Percentiles rank a stretch among this genome's conserved stretches.
Conservation (phyloP, 2,888 invertebrate species). For the Myopa tessellatipennis region DNA sequence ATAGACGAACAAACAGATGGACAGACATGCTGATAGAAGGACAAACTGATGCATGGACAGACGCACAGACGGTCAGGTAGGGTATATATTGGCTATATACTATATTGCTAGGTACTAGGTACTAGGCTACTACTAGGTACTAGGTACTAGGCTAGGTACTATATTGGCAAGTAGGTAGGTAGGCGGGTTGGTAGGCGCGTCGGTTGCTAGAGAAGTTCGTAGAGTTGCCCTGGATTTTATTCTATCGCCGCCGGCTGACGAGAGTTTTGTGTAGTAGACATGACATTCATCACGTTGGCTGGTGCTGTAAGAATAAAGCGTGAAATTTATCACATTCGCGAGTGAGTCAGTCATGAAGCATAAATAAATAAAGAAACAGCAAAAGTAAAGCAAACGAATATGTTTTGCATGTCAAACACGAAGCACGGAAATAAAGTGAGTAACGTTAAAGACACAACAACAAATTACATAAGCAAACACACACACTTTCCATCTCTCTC, state of each 20-base stretch:
- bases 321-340: background rate
- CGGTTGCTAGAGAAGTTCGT: no score
- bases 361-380: background rate
- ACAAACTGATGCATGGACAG: background rate
- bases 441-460: background rate
- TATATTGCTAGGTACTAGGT: no score
- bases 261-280: conserved; percentile 6
- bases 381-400: background rate
- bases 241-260: background rate
- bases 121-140: no score
- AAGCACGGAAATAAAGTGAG: background rate
- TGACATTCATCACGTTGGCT: conserved; percentile 14
- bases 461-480: background rate
- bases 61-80: background rate
- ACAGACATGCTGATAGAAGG: background rate
- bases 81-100: no score
- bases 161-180: background rate
- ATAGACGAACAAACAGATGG: no score
- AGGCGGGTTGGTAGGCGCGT: no score
- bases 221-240: no score
- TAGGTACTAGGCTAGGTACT: no score
- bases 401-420: background rate
- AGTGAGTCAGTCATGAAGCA: background rate
- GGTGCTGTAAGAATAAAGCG: background rate
- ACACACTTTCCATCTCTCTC: background rate